Base-by-base conservation (phyloP, 2,888 invertebrate genomes). In the Nudaria mundana region DNA sequence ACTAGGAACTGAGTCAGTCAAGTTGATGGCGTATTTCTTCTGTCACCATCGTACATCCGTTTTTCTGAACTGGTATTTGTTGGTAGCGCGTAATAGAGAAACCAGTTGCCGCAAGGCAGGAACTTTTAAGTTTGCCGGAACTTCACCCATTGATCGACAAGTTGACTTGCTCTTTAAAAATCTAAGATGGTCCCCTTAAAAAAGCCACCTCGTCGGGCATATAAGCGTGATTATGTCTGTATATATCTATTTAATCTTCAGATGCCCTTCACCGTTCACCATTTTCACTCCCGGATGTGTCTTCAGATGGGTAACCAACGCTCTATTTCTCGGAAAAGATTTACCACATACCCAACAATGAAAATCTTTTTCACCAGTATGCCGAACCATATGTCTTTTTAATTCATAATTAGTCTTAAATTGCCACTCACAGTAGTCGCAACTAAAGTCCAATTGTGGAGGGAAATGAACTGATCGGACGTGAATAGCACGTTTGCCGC, bases 401-500 rank as follows among this genome's bases (percentile, higher is more conserved):
- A 88, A 54, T 38, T 84, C 84, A 30, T 82, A 85, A 2, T 73
- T 73, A 0, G 81, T 82, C 53, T 72, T 78, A 31, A 88, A 88
- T 22, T 77, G 66, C 81, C 80, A 79, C 38, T 81, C 80, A 40
- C 88, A 88, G 22, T 59, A 69, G 1, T 64, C 65, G 43, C 88
- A 88, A 0, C 56, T 56, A 31, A 72, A 81, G 16, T 70, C 70
- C 2, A 73, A 64, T 38, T 77, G 70, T 0, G 71, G 71, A 0
- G 83, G 82, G 23, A 85, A 80, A 46, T 87, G 87, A 0, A 76
- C 71, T 0, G 76, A 63, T 10, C 75, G 57, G 0, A 86, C 69
- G 35, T 86, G 87, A 1, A 70, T 66, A 0, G 82, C 76, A 7
- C 85, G 66, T 37, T 79, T 82, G 0, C 79, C 82, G 25, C 86